Conservation (phyloP, 2,797 vertebrate species). For the Anableps anableps region DNA sequence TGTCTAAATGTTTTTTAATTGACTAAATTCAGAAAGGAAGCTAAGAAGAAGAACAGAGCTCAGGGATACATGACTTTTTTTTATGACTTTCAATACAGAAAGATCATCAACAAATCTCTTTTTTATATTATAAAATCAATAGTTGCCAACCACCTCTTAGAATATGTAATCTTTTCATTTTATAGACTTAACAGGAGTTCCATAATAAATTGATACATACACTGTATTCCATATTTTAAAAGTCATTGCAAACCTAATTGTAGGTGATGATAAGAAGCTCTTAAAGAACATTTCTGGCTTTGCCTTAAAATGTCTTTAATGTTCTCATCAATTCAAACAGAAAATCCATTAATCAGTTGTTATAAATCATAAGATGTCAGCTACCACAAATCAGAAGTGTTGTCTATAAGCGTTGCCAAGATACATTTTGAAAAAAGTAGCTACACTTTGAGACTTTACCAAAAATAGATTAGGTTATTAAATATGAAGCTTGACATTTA, state of each 20-base stretch:
- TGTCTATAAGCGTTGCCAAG: background rate
- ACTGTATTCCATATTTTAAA: background rate
- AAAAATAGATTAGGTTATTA: background rate
- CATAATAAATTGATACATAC: background rate
- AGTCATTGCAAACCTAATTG: background rate
- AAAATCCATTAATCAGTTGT: background rate
- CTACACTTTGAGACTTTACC: background rate
- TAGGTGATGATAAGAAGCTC: background rate
- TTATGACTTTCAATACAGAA: background rate
- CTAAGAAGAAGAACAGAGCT: conserved; percentile 75
- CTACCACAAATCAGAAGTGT: background rate
- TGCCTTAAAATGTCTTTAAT: background rate
- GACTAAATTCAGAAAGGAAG: background rate
- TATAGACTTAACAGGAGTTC: background rate
- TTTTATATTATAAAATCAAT: background rate
- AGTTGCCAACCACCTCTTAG: background rate
- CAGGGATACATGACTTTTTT: conserved; percentile 29
- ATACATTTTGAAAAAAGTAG: background rate
- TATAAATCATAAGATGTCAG: background rate
- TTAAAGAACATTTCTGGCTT: background rate
- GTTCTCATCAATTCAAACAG: background rate
- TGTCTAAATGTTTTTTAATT: background rate
- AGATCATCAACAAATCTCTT: no score
- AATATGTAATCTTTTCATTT: background rate
- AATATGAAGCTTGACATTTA: background rate